Percentiles rank a stretch among this genome's conserved stretches.
Conservation (phyloP, 2,797 vertebrate genomes). For the Danio albolineatus region DNA sequence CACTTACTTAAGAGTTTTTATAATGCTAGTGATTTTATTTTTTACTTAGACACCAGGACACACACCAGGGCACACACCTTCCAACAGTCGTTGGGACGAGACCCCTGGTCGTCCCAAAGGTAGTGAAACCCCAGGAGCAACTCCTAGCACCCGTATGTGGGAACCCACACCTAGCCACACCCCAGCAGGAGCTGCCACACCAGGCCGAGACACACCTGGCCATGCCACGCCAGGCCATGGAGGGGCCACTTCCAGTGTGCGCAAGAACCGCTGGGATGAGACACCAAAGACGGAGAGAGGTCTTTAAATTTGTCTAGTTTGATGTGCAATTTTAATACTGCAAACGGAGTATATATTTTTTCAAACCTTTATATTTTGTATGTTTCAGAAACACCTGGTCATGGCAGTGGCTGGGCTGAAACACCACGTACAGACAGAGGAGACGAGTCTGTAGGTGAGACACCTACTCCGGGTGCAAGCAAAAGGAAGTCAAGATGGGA, state of each 20-base stretch:
- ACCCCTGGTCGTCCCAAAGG: constrained; percentile 96
- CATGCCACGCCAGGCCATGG: constrained; percentile 96
- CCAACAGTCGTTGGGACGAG: constrained; percentile 96
- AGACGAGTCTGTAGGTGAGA: constrained; percentile 97
- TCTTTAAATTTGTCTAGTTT: constrained; percentile 48
- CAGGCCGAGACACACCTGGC: constrained; percentile 94
- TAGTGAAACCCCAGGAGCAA: constrained; percentile 96
- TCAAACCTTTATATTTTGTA: not conserved
- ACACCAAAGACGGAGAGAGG: constrained; percentile 97
- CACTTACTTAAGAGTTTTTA: not conserved
- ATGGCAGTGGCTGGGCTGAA: constrained; percentile 97
- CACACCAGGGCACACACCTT: constrained; percentile 97
- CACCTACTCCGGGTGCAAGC: constrained; percentile 95
- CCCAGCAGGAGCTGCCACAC: constrained; percentile 94
- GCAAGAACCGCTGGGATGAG: constrained; percentile 98
- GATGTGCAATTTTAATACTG: not conserved
- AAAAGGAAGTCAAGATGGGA: constrained; percentile 99
- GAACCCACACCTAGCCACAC: constrained; percentile 98
- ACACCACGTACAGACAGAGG: constrained; percentile 96
- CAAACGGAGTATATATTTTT: not conserved
- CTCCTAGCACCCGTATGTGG: constrained; percentile 96
- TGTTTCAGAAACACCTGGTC: constrained; percentile 92
- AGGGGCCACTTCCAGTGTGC: constrained; percentile 92
- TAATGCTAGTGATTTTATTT: not conserved
- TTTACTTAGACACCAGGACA: constrained; percentile 80